Base-by-base conservation (phyloP, 2,113 vertebrate species). In the Chloropsis hardwickii region DNA sequence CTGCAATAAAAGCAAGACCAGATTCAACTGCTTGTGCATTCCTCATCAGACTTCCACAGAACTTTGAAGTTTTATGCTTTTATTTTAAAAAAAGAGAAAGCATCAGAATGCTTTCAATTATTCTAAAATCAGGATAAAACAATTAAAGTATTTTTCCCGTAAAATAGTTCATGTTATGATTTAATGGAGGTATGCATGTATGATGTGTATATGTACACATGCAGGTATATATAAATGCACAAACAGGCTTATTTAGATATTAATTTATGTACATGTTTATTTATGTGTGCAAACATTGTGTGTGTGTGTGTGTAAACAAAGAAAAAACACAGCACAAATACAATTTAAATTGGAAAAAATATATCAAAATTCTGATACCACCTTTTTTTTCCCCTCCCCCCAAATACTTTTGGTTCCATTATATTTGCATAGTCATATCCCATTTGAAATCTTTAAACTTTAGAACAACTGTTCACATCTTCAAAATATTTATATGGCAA, bases 351-450 rank as follows among this genome's bases (percentile, higher is more conserved):
- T n/a, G 6, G 10, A 31, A 18, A 54, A 48, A 57, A 45, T 2
- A 1, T 2, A 50, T 44, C 12, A 64, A 57, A 78, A 60, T 50
- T 56, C 15, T 23, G 16, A 12, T 44, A 17, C 1, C 10, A 5
- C n/a, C n/a, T n/a, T 31, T 44, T 25, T 12, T 10, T 27, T 14
- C 1, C 18, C 2, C n/a, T 1, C 1, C 4, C 51, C 6, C 4
- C 5, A 31, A n/a, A 81, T 31, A 7, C 0, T 45, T 72, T 62
- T 40, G 11, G 1, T 35, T 53, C 58, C 12, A 19, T 35, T 39
- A 25, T 40, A 40, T 48, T 81, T 44, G 6, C 7, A 61, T 40
- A 9, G 15, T 29, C 3, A 10, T 47, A 65, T 56, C 15, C 3
- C 17, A 11, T 62, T 54, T 81, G n/a, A 73, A 69, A 62, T 50